Percentiles rank a stretch among this genome's conserved stretches.
Evolutionary conservation across 1,140 invertebrate genomes (phyloP).

Genomic region (Bombus breviceps): DNA sequence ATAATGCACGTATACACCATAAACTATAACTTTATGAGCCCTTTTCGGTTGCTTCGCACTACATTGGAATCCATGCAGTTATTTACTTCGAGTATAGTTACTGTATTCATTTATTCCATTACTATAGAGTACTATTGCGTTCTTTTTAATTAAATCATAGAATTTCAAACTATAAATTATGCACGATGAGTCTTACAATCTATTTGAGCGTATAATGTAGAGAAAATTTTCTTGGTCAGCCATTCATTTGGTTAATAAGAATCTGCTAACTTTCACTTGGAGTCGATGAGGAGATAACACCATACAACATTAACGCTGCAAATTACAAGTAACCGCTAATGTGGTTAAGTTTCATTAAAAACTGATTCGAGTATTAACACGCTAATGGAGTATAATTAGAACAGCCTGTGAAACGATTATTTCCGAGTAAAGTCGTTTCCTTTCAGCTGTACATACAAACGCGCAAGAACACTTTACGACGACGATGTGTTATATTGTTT

Average conservation of each 20-base stretch:
- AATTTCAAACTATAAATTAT: not conserved
- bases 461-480: not conserved
- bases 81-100: not conserved
- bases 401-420: not conserved
- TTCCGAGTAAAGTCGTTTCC: not conserved
- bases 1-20: constrained; percentile 40
- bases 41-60: too few species aligned
- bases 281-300: not conserved
- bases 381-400: not conserved
- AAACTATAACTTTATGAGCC: not conserved
- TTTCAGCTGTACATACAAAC: constrained; percentile 30
- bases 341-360: constrained; percentile 7
- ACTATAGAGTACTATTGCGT: not conserved
- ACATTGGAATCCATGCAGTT: not conserved
- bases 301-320: not conserved
- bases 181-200: not conserved
- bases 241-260: too few species aligned
- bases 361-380: not conserved
- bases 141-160: not conserved
- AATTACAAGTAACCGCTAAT: not conserved
- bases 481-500: not conserved
- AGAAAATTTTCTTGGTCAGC: too few species aligned
- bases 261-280: not conserved
- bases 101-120: not conserved
- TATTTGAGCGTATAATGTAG: too few species aligned